Base-by-base conservation (phyloP, 1,140 invertebrate species). In the Eciton burchellii region DNA sequence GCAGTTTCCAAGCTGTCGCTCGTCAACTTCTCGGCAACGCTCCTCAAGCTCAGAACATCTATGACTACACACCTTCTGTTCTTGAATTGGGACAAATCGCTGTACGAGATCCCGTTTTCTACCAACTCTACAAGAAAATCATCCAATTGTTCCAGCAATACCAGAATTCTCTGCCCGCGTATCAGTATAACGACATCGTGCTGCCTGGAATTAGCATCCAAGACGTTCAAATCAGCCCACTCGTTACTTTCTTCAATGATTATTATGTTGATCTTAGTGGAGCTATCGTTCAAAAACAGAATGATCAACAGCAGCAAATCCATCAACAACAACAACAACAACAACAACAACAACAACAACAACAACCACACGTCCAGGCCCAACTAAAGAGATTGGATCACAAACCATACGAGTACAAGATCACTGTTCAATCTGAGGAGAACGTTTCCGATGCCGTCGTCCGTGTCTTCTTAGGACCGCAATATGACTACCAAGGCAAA, bases 121-220 rank as follows among this genome's bases (percentile, higher is more conserved):
- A 94, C 88, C 90, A 93, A 19, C 91, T 95, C 16, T 93, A 89
- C 87, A 93, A 94, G 70, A 93, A 90, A 74, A 90, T 95, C 35
- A 89, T 95, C 65, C 88, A 92, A 6, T 85, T 95, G 9, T 94
- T 95, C 92, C 85, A 93, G 19, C 90, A 92, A 56, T 94, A 95
- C 91, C 96, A 96, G 68, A 88, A 95, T 68, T 94, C 94, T 66
- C 91, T 96, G 1, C 94, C 95, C 19, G 94, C 95, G 26, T 96
- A 96, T 91, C 95, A 95, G 74, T 93, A 94, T 81, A 95, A 96
- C 82, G 95, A 96, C 87, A 91, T 97, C 3, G 88, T 92, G n/a
- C 93, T 95, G 54, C 94, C 95, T n/a, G 95, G 95, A 26, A 96
- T 97, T 21, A 91, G 92, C 3, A 95, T 97, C 59, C 93, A 96